These are phyloP conservation scores for Psittacus erithacus DNA, from an alignment of 2,113 vertebrate species.

Conservation along the genomic window DNA sequence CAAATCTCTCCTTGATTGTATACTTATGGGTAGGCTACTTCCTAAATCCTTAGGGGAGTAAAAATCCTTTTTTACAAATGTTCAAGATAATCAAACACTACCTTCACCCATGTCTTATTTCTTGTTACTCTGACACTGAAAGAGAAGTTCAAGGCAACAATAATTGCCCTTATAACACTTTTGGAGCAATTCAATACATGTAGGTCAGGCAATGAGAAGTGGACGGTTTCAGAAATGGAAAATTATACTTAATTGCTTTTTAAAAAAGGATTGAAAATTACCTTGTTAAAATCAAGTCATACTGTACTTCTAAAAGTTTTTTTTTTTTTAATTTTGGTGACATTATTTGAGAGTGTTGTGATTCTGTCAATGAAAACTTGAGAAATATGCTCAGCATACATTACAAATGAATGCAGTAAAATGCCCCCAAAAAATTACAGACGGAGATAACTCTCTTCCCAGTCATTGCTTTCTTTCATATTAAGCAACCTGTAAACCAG, in stretches of 20 bases:
- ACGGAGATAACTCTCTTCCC: slow-evolving; percentile 32
- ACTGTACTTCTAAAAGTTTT: not conserved
- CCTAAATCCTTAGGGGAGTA: slow-evolving; percentile 52
- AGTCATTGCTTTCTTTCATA: slow-evolving; percentile 34
- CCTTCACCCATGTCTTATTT: slow-evolving; percentile 64
- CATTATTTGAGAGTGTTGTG: not conserved
- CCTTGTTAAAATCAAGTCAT: slow-evolving; percentile 75
- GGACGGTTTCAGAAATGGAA: slow-evolving; percentile 65
- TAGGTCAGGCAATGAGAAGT: slow-evolving; percentile 65
- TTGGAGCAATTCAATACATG: slow-evolving; percentile 73
- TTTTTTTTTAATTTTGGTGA: slow-evolving; percentile 23
- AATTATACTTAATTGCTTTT: slow-evolving; percentile 71
- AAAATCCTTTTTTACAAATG: slow-evolving; percentile 57
- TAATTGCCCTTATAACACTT: slow-evolving; percentile 78
- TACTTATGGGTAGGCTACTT: slow-evolving; percentile 44
- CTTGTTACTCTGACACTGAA: slow-evolving; percentile 62
- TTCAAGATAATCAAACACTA: slow-evolving; percentile 67
- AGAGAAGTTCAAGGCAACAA: slow-evolving; percentile 73
- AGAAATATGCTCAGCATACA: slow-evolving; percentile 53
- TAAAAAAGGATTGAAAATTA: slow-evolving; percentile 60
- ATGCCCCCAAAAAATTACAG: slow-evolving; percentile 13
- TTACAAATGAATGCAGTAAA: slow-evolving; percentile 53
- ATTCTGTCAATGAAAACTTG: slow-evolving; percentile 17
- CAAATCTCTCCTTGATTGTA: slow-evolving; percentile 68
- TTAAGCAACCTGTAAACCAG: slow-evolving; percentile 43